These are phyloP conservation scores for Reinhardtius hippoglossoides DNA, from an alignment of 2,113 vertebrate species.

Conservation along the genomic window DNA sequence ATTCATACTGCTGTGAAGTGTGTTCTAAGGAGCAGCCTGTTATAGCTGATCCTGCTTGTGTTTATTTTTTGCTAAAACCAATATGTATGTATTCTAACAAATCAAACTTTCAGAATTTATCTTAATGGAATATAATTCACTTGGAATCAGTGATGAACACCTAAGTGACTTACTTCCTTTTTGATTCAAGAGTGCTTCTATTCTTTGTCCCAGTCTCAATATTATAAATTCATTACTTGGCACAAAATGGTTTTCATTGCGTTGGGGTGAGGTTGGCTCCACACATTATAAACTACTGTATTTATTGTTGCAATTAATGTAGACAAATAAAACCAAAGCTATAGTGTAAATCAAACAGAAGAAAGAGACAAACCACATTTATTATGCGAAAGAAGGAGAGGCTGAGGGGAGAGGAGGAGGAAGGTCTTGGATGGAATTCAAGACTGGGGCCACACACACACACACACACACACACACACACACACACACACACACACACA, in stretches of 20 bases:
- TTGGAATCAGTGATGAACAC: no score
- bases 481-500: conserved; percentile 53
- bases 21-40: no score
- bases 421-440: conserved; percentile 64
- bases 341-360: conserved; percentile 2
- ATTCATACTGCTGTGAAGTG: no score
- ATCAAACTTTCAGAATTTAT: background rate
- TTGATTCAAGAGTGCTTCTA: background rate
- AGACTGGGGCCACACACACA: conserved; percentile 50
- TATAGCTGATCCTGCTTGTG: no score
- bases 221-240: no score
- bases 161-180: background rate
- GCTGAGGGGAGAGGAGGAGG: conserved; percentile 12
- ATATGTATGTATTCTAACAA: background rate
- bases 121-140: background rate
- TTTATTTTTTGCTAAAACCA: background rate
- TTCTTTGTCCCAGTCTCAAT: background rate
- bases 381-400: conserved; percentile 15
- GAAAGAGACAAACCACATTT: conserved; percentile 1
- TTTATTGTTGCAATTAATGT: conserved; percentile 17
- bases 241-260: background rate
- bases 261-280: no score
- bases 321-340: conserved; percentile 23
- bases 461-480: conserved; percentile 26
- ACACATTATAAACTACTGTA: background rate